phyloP scores from a whole-genome alignment of 2,888 invertebrate genomes.

The Spodoptera picta region DNA sequence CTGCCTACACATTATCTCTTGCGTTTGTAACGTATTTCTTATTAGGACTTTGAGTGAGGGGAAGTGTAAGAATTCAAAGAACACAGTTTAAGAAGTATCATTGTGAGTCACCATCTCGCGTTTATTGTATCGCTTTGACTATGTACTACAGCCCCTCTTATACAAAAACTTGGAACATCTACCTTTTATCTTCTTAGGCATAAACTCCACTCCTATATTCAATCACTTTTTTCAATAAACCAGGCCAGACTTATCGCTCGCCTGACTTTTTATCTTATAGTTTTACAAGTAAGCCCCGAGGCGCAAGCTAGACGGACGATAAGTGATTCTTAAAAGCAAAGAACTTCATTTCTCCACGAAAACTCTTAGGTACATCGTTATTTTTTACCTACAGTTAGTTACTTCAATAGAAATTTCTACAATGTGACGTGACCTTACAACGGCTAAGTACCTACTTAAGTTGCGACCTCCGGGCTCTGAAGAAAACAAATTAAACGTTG shows the following conservation, averaged over 20 bases:
- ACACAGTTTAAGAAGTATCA: conserved; percentile 32
- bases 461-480: conserved; percentile 41
- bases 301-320: neutral
- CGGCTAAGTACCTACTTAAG: conserved; percentile 46
- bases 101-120: conserved; percentile 6
- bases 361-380: conserved; percentile 5
- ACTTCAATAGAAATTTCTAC: conserved; percentile 20
- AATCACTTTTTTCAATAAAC: neutral
- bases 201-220: neutral
- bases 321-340: conserved; percentile 4
- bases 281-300: neutral
- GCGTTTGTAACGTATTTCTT: conserved; percentile 48
- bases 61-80: conserved; percentile 9
- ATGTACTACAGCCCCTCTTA: neutral
- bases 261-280: neutral
- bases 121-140: conserved; percentile 1
- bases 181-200: neutral
- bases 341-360: neutral
- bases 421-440: conserved; percentile 22
- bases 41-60: conserved; percentile 39
- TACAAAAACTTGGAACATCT: neutral
- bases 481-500: conserved; percentile 46
- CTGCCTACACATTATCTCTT: conserved; percentile 66
- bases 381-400: conserved; percentile 14
- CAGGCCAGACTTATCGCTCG: neutral